Evolutionary conservation across 1,140 invertebrate genomes (phyloP), one percentile per base, ranked within the genome.

Genomic region (Trichonephila clavata): DNA sequence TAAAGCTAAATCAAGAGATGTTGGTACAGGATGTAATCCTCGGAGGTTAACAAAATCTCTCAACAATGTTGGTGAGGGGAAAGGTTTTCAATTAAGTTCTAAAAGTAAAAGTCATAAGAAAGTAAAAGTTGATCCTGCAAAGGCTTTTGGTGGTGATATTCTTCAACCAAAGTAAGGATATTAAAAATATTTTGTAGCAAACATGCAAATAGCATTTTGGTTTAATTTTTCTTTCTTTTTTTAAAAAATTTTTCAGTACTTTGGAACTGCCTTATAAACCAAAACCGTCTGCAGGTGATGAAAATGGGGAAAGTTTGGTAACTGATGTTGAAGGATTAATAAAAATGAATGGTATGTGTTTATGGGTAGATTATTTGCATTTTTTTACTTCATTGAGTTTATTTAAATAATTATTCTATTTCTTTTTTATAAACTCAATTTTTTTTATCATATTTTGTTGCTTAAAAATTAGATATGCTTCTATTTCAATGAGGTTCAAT

Each of bases 61-160:
- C 43, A 94, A 94, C 24, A 86, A 59, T 87, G 60, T 57, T 71
- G 94, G 94, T 68, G 95, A 95, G 94, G 95, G 95, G 88, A 95
- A 95, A 63, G 95, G 96, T 68, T 96, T 96, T 95, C 95, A 95
- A 94, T 88, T 96, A 81, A 96, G 95, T 27, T 96, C 96, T 50
- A 96, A 96, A 94, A 95, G 95, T 27, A 95, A 95, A 94, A 95
- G 95, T 60, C 95, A 96, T 94, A 96, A 95, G 87, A 96, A 95
- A 93, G 95, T 96, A 39, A 95, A 96, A 94, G 95, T 95, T 80
- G 95, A 95, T 68, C 95, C 95, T n/a, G 95, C 95, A 87, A 95
- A 95, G 90, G 94, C 95, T 14, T 96, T 95, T 95, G 95, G 95
- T 16, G 96, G 96, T n/a, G 95, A 96, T 90, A 95, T 96, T 71